Evolutionary conservation across 2,888 invertebrate species (phyloP).

Genomic region (Latheticus oryzae): DNA sequence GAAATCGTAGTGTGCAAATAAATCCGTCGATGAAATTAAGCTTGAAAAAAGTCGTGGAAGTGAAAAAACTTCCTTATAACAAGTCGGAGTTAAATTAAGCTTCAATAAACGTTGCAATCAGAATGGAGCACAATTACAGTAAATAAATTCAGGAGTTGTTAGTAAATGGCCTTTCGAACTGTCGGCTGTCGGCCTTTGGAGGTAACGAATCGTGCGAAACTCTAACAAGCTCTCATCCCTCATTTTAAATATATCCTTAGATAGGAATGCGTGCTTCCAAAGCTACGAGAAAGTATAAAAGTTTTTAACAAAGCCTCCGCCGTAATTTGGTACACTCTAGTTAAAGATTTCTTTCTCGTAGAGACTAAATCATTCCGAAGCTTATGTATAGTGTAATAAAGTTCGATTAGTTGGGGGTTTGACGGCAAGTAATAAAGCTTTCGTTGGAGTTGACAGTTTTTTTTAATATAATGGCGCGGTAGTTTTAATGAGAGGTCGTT

Average conservation of each 20-base stretch:
- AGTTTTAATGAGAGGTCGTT: slow-evolving; percentile 61
- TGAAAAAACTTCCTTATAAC: slow-evolving; percentile 32
- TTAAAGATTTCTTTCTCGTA: slow-evolving; percentile 21
- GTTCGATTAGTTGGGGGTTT: slow-evolving; percentile 49
- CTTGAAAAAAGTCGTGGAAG: slow-evolving; percentile 29
- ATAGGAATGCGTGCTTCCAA: slow-evolving; percentile 33
- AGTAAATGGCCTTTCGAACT: slow-evolving; percentile 56
- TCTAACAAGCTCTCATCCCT: slow-evolving; percentile 56
- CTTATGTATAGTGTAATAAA: slow-evolving; percentile 43
- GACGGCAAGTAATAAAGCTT: slow-evolving; percentile 51
- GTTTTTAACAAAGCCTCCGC: slow-evolving; percentile 24
- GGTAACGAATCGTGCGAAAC: slow-evolving; percentile 58
- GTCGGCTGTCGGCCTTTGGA: slow-evolving; percentile 54
- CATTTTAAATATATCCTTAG: slow-evolving; percentile 52
- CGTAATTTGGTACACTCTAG: slow-evolving; percentile 22
- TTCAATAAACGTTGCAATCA: slow-evolving; percentile 56
- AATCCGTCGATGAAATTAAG: slow-evolving; percentile 31
- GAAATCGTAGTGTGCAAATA: slow-evolving; percentile 32
- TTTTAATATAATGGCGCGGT: slow-evolving; percentile 55
- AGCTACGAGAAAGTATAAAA: slow-evolving; percentile 28
- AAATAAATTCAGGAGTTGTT: slow-evolving; percentile 58
- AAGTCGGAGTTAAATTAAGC: slow-evolving; percentile 53
- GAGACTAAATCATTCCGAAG: slow-evolving; percentile 21
- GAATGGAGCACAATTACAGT: slow-evolving; percentile 56
- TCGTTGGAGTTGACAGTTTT: slow-evolving; percentile 50